A percentile compares a stretch with the other conserved stretches of the same genome.
Evolutionary conservation across 2,113 vertebrate genomes (phyloP).

Genomic region (Odocoileus hemionus): DNA sequence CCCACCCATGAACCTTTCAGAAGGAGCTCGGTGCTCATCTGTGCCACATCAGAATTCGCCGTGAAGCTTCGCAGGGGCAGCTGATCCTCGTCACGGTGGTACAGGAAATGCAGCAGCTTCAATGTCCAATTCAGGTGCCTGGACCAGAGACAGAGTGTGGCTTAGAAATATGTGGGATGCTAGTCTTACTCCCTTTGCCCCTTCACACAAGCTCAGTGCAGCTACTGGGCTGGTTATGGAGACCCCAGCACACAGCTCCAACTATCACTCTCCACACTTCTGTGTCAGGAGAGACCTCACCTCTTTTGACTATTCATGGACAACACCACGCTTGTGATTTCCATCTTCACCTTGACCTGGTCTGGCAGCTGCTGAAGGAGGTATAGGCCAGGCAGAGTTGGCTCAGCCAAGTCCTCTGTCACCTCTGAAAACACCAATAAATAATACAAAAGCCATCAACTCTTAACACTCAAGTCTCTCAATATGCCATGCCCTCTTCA

Average conservation of each 20-base stretch:
- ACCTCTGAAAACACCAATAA: constrained; percentile 72
- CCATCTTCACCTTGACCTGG: constrained; percentile 89
- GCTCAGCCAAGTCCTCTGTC: constrained; percentile 71
- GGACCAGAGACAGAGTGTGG: not conserved
- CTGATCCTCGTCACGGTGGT: constrained; percentile 88
- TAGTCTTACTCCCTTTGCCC: not conserved
- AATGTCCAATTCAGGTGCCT: constrained; percentile 97
- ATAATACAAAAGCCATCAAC: not conserved
- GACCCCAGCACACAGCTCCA: not conserved
- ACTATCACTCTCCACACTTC: not conserved
- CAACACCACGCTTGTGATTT: constrained; percentile 91
- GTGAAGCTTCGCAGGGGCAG: constrained; percentile 89
- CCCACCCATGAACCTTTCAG: constrained; percentile 86
- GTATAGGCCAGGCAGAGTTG: constrained; percentile 80
- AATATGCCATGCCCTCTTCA: not conserved
- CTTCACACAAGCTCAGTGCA: not conserved
- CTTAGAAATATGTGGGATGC: not conserved
- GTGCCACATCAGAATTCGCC: constrained; percentile 89
- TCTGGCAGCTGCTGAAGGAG: constrained; percentile 86
- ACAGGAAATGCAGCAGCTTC: constrained; percentile 88
- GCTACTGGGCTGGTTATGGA: not conserved
- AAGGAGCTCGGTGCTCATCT: constrained; percentile 90
- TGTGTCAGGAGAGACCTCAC: constrained; percentile 70
- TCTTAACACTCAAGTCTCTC: not conserved
- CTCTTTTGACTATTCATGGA: constrained; percentile 98